Base-by-base conservation (phyloP, 2,888 invertebrate species). In the Neoitamus cyanurus region DNA sequence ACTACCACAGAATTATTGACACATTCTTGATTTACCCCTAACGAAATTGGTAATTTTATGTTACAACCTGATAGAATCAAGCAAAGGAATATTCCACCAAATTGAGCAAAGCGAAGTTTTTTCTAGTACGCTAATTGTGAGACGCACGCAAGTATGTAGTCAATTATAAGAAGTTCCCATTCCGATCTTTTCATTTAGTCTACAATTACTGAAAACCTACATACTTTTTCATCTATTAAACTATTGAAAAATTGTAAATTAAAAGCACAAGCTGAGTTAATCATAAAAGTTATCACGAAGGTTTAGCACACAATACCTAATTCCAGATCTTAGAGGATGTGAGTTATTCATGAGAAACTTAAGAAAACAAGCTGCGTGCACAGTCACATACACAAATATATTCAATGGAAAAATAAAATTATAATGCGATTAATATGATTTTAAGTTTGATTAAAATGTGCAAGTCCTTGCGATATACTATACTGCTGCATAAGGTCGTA, bases 311-410 rank as follows among this genome's bases (percentile, higher is more conserved):
- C 13, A 30, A 77, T 30, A 73, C 2, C 4, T 73, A 73, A 46
- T 42, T 73, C 36, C 34, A 78, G 3, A 31, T 30, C 28, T 20
- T 78, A 13, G 5, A 30, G 31, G 31, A n/a, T 31, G 58, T 75
- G 75, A 48, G 31, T 48, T 78, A 48, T 30, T 31, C 48, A 48
- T 48, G 78, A 73, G 73, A 69, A 69, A 82, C 36, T 68, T 69
- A 82, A 36, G 82, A 82, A 82, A 68, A 78, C n/a, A 78, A 82
- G 82, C 82, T 69, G 69, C 82, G 82, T 82, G 82, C 82, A 69
- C 25, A 25, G 48, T 82, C 69, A 69, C 69, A 69, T 36, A 69
- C 69, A 82, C 69, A 37, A 80, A 68, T 36, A 80, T 68, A 34
- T 58, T 36, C 36, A 68, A 80, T 69, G 11, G 25, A 37, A 69